Percentiles rank a stretch among this genome's conserved stretches.
Conservation (phyloP, 2,797 vertebrate genomes). For the Sphenopsis melanotis region DNA sequence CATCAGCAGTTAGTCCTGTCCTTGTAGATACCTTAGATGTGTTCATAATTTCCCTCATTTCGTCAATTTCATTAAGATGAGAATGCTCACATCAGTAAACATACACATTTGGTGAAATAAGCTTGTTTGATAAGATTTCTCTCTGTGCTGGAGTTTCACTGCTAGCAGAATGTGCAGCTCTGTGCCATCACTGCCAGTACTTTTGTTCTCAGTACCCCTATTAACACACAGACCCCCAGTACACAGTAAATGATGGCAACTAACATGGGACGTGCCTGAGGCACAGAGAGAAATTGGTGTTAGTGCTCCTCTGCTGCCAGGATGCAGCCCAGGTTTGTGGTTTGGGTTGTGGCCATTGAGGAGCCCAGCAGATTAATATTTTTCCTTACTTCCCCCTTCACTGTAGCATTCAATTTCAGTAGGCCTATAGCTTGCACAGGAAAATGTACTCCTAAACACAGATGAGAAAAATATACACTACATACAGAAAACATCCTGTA, state of each 20-base stretch:
- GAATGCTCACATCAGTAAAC: neutral
- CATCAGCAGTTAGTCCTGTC: neutral
- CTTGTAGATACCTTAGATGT: neutral
- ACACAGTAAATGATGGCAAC: neutral
- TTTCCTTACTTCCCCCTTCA: neutral
- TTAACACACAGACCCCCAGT: neutral
- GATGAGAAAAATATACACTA: neutral
- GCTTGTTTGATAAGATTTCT: neutral
- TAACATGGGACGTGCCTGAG: neutral
- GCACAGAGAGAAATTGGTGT: neutral
- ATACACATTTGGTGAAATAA: neutral
- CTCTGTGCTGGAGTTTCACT: neutral
- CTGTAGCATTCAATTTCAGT: neutral
- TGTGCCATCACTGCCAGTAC: neutral
- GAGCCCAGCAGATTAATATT: neutral
- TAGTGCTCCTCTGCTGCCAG: neutral
- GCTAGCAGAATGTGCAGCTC: neutral
- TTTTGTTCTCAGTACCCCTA: neutral
- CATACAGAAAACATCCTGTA: neutral
- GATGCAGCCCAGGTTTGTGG: rapidly evolving
- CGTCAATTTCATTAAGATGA: neutral
- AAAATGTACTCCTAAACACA: neutral
- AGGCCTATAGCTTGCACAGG: neutral
- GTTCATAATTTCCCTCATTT: neutral
- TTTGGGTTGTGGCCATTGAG: neutral